Base-by-base conservation (phyloP, 2,113 vertebrate species). In the Motacilla alba region DNA sequence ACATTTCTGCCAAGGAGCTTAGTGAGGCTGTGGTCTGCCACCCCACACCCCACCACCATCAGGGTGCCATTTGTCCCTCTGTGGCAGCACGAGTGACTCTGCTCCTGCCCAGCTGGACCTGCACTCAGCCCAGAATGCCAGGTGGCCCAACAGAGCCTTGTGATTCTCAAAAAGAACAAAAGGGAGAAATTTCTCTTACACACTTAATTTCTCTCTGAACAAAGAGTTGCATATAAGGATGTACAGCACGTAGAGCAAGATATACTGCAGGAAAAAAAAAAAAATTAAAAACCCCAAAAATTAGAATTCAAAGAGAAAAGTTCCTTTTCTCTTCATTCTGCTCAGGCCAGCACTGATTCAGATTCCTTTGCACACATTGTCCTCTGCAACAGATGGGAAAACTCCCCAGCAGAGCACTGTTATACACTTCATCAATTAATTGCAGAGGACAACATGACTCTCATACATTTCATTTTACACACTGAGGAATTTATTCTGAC, bases 271-370 rank as follows among this genome's bases (percentile, higher is more conserved):
- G 16, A 55, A 39, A 55, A 39, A 55, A 39, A 55, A 39, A 67
- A 21, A 46, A 41, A 0, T 0, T 19, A 16, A 75, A 68, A 44
- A 1, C 2, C 11, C 15, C 2, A 15, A 67, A 76, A 77, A 39
- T 10, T 11, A 37, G 15, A 69, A 56, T 53, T 68, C 30, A 46
- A 63, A 77, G 4, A 46, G 39, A 58, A 53, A 62, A 80, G 31
- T 15, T 63, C 2, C 1, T 80, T 80, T 88, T 75, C 24, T 26
- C 10, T 47, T 50, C 7, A 9, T 50, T 53, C 75, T 76, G 41
- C 21, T 43, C 12, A 79, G 27, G 20, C 30, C 28, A 49, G 27
- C 24, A 39, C 9, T 9, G 28, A 60, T 26, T 68, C 41, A 64
- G 19, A 23, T n/a, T 64, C 16, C 37, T 49, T 23, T 67, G 35